phyloP scores from a whole-genome alignment of 2,113 vertebrate genomes.

The Microcebus jonahi region DNA sequence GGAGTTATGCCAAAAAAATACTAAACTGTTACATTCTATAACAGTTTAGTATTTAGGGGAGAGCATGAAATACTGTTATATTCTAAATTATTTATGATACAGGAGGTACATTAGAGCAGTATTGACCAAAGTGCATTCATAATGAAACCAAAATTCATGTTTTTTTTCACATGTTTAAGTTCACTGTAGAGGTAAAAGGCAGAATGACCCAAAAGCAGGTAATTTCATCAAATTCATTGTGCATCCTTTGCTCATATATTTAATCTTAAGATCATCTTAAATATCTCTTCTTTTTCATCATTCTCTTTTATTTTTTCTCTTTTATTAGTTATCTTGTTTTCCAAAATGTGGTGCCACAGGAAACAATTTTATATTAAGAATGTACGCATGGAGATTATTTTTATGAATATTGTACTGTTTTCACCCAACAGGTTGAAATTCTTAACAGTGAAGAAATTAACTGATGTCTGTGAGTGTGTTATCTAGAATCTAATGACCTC shows the following conservation, averaged over 20 bases:
- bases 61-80: neutral
- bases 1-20: slow-evolving; percentile 40
- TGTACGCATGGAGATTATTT: neutral
- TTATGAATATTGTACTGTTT: neutral
- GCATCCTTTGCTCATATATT: neutral
- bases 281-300: neutral
- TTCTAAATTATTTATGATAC: neutral
- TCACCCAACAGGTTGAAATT: neutral
- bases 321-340: neutral
- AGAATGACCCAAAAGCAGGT: neutral
- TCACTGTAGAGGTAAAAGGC: neutral
- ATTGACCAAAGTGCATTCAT: neutral
- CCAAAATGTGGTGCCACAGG: neutral
- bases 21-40: slow-evolving; percentile 32
- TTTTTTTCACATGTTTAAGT: neutral
- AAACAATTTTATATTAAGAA: neutral
- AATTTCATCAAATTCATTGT: neutral
- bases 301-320: neutral
- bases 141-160: neutral
- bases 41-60: neutral
- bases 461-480: neutral
- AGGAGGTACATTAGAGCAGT: neutral
- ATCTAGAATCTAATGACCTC: neutral
- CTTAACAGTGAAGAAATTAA: neutral
- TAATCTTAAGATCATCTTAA: slow-evolving; percentile 6